Evolutionary conservation across 2,797 vertebrate genomes (phyloP), one percentile per base, ranked within the genome.

Genomic region (Oreochromis mossambicus): DNA sequence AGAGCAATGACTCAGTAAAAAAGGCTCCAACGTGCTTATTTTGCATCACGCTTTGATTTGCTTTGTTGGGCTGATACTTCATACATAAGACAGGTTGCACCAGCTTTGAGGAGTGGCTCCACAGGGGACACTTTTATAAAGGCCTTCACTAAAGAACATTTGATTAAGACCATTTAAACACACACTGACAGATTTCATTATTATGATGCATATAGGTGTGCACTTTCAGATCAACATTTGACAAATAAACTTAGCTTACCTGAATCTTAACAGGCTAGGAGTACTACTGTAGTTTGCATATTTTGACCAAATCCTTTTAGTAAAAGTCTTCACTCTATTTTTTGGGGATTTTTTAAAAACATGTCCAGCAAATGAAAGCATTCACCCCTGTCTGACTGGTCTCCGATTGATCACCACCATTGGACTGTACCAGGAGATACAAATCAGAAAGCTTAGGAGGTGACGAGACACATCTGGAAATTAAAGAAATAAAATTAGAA

Each of bases 1-100:
- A 1, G 5, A 9, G 32, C 41, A 81, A 34, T 96, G 96, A 96
- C 92, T 95, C 93, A 86, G 93, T 95, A 93, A 86, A 91, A 78
- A 56, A 54, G 5, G 6, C 36, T 52, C 14, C 3, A 9, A 54
- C 1, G 2, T 1, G 2, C 41, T 48, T 32, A 52, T 51, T 51
- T 61, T 52, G 3, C 66, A 34, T 6, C 9, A 13, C 15, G 7
- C 5, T 12, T 26, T 12, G 14, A 8, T 17, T 14, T 0, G 26
- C 41, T 68, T 6, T n/a, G 15, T 2, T 68, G 0, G 46, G 63
- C 13, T 29, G 7, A 14, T 1, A 4, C 19, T 7, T 15, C 73
- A 10, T 6, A 3, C 4, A 36, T 29, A 3, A 1, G 17, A 7
- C 11, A 19, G 63, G 52, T 6, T 34, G 15, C 3, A n/a, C 5